Base-by-base conservation (phyloP, 2,113 vertebrate species). In the Daphoenositta chrysoptera region DNA sequence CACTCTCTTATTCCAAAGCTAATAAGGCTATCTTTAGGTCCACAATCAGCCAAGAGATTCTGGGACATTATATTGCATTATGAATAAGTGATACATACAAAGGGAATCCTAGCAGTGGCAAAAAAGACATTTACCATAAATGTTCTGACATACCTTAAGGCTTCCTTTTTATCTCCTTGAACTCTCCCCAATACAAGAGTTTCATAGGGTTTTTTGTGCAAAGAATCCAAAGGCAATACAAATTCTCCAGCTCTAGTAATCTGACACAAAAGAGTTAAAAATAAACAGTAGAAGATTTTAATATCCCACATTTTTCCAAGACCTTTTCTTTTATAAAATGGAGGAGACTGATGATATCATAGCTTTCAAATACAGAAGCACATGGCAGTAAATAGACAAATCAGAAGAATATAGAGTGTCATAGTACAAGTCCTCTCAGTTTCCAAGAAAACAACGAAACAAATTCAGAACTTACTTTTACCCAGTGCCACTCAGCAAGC, bases 151-250 rank as follows among this genome's bases (percentile, higher is more conserved):
- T 97, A 98, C 98, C 98, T 98, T 92, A 94, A 50, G 24, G 87
- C 15, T 83, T 86, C 58, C 71, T 95, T 73, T 51, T 37, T 15
- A 33, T 92, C 82, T 84, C 80, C 71, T 70, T 69, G 93, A 73
- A 98, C 94, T 97, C 98, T 98, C 50, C 99, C 99, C 83, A 99
- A 30, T 35, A 99, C 89, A 92, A 99, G 97, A 78, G 98, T 97
- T 96, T 99, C 99, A 77, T 99, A 99, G 2, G 99, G 99, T 60
- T 99, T 99, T 98, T 99, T 99, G 97, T 99, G 99, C 45, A 96
- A 95, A 15, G 99, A 99, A 97, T 99, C 99, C 77, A 99, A 97
- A 16, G 99, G 99, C 85, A 99, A 98, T 37, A 99, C 99, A 96
- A 99, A 99, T 88, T 99, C 98, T 84, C 99, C 99, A 73, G 97